Conservation (phyloP, 92 coral and sea anemone genomes). For the Phenganax stokvisi region DNA sequence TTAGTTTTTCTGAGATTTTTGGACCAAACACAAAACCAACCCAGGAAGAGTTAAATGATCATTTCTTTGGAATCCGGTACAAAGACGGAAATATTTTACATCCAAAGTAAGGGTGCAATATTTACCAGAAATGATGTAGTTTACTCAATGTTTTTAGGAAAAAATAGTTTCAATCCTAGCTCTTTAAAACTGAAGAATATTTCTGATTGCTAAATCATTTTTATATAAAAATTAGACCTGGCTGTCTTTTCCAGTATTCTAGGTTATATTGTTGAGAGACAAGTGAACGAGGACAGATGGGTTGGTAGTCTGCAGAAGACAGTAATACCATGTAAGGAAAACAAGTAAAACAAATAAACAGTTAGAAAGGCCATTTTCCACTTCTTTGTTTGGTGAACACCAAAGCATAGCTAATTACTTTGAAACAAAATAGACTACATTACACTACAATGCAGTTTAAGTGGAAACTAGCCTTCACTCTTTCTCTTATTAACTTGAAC, state of each 20-base stretch:
- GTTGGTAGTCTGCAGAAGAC: constrained; percentile 71
- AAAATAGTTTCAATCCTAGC: too few species aligned
- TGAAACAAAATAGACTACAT: neutral
- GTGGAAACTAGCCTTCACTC: neutral
- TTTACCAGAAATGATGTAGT: neutral
- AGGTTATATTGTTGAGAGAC: constrained; percentile 69
- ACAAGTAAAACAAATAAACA: neutral
- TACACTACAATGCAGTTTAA: neutral
- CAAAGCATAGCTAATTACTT: neutral
- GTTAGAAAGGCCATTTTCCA: neutral
- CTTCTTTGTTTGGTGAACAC: neutral
- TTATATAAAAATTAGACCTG: too few species aligned
- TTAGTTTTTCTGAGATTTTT: constrained; percentile 68
- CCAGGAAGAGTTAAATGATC: constrained; percentile 64
- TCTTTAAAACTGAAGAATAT: too few species aligned
- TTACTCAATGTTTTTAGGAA: too few species aligned
- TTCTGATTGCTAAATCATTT: too few species aligned
- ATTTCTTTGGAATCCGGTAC: constrained; percentile 68
- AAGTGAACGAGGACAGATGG: constrained; percentile 70
- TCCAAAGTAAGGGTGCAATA: constrained; percentile 53
- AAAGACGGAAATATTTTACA: constrained; percentile 74
- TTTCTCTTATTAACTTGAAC: neutral
- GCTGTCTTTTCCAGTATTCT: constrained; percentile 53
- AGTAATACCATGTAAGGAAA: constrained; percentile 61
- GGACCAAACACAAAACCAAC: constrained; percentile 80